Conservation (phyloP, 2,113 vertebrate species). For the Carlito syrichta region DNA sequence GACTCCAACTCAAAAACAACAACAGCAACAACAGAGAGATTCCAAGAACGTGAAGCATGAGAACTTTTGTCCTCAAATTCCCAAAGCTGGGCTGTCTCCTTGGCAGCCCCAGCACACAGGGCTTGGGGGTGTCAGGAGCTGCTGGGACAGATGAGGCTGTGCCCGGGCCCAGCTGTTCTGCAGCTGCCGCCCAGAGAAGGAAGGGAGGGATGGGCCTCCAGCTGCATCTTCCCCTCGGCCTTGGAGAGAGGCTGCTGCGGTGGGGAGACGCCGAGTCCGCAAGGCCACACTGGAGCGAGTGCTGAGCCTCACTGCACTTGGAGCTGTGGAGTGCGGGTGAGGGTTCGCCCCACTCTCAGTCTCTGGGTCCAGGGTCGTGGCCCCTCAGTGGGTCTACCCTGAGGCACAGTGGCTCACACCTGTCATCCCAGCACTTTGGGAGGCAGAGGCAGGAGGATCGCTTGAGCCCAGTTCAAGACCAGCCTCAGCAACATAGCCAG, state of each 20-base stretch:
- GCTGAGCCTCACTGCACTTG: neutral
- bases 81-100: neutral
- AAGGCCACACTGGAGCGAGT: neutral
- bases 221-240: neutral
- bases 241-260: neutral
- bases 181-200: conserved; percentile 6
- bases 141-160: neutral
- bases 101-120: neutral
- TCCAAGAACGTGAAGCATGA: neutral
- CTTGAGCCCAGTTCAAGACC: too few relatives aligned
- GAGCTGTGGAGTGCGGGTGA: fast-evolving
- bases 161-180: conserved; percentile 37
- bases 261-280: neutral
- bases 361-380: too few relatives aligned
- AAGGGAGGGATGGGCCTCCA: neutral
- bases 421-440: too few relatives aligned
- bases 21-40: too few relatives aligned
- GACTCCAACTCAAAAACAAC: too few relatives aligned
- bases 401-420: too few relatives aligned
- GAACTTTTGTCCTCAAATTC: neutral
- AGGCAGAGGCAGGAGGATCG: too few relatives aligned
- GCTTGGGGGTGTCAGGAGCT: neutral
- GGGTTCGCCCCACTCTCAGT: neutral
- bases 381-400: too few relatives aligned
- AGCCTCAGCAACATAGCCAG: too few relatives aligned